Conservation (phyloP, 2,113 vertebrate genomes). For the Platichthys stellatus region DNA sequence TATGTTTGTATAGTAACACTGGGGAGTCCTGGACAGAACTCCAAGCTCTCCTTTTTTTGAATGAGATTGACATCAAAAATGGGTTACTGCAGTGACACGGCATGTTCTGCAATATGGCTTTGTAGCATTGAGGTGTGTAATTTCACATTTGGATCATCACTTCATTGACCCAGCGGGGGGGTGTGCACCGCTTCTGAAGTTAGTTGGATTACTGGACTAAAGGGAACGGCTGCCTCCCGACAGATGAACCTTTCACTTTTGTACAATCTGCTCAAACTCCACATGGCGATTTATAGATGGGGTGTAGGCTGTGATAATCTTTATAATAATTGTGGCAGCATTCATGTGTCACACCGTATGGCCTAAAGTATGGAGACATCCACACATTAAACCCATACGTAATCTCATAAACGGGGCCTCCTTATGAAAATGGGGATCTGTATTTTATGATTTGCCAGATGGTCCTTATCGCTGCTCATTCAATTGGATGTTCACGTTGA, state of each 20-base stretch:
- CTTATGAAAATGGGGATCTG: not conserved
- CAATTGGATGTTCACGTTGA: too few species aligned
- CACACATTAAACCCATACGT: not conserved
- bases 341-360: constrained; percentile 45
- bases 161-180: constrained; percentile 63
- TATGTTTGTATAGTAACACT: constrained; percentile 12
- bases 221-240: constrained; percentile 66
- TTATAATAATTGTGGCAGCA: constrained; percentile 57
- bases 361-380: constrained; percentile 25
- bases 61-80: constrained; percentile 30
- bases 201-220: constrained; percentile 64
- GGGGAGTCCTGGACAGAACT: constrained; percentile 11
- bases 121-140: constrained; percentile 50
- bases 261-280: constrained; percentile 74
- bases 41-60: constrained; percentile 15
- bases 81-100: too few species aligned
- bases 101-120: not conserved
- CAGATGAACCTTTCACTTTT: constrained; percentile 70
- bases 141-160: constrained; percentile 66
- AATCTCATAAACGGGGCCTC: not conserved
- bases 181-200: constrained; percentile 65
- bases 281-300: constrained; percentile 72
- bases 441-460: not conserved
- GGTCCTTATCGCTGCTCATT: too few species aligned
- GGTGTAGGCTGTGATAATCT: constrained; percentile 58